A percentile compares a stretch with the other conserved stretches of the same genome.
phyloP scores from a whole-genome alignment of 2,888 invertebrate species.

The Xylocampa areola region DNA sequence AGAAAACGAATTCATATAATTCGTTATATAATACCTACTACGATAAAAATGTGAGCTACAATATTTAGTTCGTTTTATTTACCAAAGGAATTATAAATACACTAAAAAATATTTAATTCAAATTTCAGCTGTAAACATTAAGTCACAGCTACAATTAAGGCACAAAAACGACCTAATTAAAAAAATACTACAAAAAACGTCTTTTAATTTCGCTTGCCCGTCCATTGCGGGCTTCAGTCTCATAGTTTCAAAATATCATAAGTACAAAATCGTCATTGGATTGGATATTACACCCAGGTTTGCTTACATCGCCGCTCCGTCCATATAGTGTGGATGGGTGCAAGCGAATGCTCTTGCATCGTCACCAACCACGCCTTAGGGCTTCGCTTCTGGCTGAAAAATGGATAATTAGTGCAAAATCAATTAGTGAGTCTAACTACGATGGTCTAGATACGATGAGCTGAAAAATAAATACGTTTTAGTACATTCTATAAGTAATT shows the following conservation, averaged over 20 bases:
- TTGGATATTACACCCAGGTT: constrained; percentile 67
- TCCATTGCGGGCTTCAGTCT: constrained; percentile 31
- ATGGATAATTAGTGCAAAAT: constrained; percentile 59
- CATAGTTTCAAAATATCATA: constrained; percentile 19
- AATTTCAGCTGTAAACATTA: no score
- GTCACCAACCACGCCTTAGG: constrained; percentile 67
- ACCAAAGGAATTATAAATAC: no score
- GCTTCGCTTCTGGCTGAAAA: constrained; percentile 78
- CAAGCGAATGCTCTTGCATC: constrained; percentile 63
- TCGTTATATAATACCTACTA: no score
- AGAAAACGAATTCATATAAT: not conserved
- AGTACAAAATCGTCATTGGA: constrained; percentile 58
- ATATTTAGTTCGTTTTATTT: no score
- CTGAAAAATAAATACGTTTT: constrained; percentile 2
- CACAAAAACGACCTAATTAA: constrained; percentile 4
- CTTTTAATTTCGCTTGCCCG: constrained; percentile 18
- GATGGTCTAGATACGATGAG: constrained; percentile 18
- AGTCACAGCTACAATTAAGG: not conserved
- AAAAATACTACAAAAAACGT: constrained; percentile 4
- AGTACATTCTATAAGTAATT: no score
- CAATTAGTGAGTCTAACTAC: constrained; percentile 72
- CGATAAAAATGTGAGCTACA: no score
- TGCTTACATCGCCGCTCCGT: constrained; percentile 75
- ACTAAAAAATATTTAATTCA: no score
- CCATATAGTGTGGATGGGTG: constrained; percentile 81